A percentile compares a stretch with the other conserved stretches of the same genome.
Evolutionary conservation across 2,797 vertebrate species (phyloP).

Genomic region (Staurois parvus): DNA sequence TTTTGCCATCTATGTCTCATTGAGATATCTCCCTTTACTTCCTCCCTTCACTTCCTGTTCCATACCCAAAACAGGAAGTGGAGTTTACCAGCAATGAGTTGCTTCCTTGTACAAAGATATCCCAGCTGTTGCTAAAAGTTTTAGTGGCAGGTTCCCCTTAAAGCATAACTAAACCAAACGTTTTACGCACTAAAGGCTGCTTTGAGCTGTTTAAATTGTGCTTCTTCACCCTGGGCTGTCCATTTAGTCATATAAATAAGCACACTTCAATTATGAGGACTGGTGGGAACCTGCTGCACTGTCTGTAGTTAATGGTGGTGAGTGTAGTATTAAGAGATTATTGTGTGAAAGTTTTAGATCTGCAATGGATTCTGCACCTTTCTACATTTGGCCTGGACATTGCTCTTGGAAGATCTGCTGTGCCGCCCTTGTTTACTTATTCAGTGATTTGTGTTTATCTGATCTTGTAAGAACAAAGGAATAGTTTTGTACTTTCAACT

Average conservation of each 20-base stretch:
- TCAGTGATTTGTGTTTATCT: slow-evolving; percentile 32
- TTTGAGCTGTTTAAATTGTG: neutral
- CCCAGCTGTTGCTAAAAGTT: no score
- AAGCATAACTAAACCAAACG: neutral
- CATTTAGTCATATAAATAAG: slow-evolving; percentile 19
- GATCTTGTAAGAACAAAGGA: slow-evolving; percentile 47
- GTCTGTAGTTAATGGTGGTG: neutral
- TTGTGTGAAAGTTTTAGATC: neutral
- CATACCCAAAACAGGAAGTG: no score
- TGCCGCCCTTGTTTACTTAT: slow-evolving; percentile 26
- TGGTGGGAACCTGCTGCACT: neutral
- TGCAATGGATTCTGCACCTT: neutral
- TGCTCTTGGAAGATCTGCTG: neutral
- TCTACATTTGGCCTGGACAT: slow-evolving; percentile 1
- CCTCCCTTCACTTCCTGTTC: no score
- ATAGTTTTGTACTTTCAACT: slow-evolving; percentile 29
- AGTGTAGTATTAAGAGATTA: slow-evolving; percentile 4
- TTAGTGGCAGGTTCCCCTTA: neutral
- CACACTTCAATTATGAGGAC: slow-evolving; percentile 2
- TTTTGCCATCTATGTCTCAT: no score
- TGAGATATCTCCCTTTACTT: no score
- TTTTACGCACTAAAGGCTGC: neutral
- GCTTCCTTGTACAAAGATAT: no score
- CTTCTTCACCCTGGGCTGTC: neutral
- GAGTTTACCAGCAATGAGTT: no score